Base-by-base conservation (phyloP, 2,113 vertebrate genomes). In the pig (Sus scrofa) region DNA sequence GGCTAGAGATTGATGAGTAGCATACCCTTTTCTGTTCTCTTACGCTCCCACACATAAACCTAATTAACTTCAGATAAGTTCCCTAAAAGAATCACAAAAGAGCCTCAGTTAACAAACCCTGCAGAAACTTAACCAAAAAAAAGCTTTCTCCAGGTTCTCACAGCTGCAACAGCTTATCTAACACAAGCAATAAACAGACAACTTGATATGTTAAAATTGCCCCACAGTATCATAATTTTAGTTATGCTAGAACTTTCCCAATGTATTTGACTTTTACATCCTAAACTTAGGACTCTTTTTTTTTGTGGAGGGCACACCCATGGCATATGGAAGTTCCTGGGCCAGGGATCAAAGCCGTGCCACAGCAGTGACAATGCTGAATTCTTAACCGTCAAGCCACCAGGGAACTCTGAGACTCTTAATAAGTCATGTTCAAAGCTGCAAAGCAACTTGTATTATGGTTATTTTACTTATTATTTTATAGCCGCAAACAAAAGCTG, bases 401-500 rank as follows among this genome's bases (percentile, higher is more conserved):
- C 44, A 44, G 44, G 44, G 44, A 44, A 44, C 44, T 44, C 44
- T 44, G 8, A 44, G 0, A 34, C 52, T 95, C 58, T 94, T 84
- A 67, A 63, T 39, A 52, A 86, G 22, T 91, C 34, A 32, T 4
- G 70, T 22, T 63, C 65, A 77, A 96, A 90, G 62, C 30, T 60
- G 73, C 32, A 88, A 96, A 52, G 60, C 27, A 60, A 54, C 20
- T 63, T 88, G 79, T 77, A 74, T 65, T 77, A 68, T 67, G 20
- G 3, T 50, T 93, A 39, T 7, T 87, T n/a, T 58, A 75, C 20
- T 62, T 71, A 52, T 10, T 44, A 87, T 91, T 88, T 85, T 65
- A 85, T 30, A 16, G 86, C 81, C 27, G 39, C 34, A 83, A 92
- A 84, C 37, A 87, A 96, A 94, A 95, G 58, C 12, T 78, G 26